Base-by-base conservation (phyloP, 2,113 vertebrate genomes). In the Nothocercus julius region DNA sequence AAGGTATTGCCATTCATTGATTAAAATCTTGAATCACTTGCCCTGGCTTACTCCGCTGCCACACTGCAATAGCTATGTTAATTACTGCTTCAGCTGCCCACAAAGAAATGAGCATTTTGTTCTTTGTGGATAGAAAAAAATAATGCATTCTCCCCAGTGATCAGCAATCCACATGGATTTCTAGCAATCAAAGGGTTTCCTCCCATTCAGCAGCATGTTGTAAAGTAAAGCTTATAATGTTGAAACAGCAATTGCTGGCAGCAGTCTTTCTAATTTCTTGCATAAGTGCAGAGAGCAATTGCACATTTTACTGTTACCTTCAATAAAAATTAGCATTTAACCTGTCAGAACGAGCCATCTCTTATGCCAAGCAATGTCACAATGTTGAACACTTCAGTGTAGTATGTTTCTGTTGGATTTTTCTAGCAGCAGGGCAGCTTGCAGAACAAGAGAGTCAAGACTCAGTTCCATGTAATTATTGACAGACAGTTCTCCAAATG, bases 251-350 rank as follows among this genome's bases (percentile, higher is more conserved):
- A 25, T 20, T 89, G 36, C 67, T 91, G 82, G 83, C 1, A 0
- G 63, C 62, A 82, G 85, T 84, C 81, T 94, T 85, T 53, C 59
- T 81, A 64, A 92, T 89, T 92, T 90, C 82, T 97, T 88, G 77
- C 83, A n/a, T 53, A 95, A 95, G 72, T 54, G 63, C n/a, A 81
- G 85, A 87, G 82, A 89, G 82, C 75, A 85, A 82, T 95, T 94
- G 87, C 84, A 63, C 81, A 85, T 90, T 90, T 90, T 72, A 59
- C 79, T 82, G 54, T 78, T 96, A 69, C 70, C 91, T 92, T 89
- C 87, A 82, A 80, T 80, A 93, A 93, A 87, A 97, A 96, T 85
- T 76, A 91, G 56, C 80, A 80, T 96, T 94, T 85, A 89, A 85
- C 86, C 92, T 85, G 81, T 83, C 93, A 94, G 92, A 75, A 87